Base-by-base conservation (phyloP, 1,140 invertebrate genomes). In the Drosophila dunni region DNA sequence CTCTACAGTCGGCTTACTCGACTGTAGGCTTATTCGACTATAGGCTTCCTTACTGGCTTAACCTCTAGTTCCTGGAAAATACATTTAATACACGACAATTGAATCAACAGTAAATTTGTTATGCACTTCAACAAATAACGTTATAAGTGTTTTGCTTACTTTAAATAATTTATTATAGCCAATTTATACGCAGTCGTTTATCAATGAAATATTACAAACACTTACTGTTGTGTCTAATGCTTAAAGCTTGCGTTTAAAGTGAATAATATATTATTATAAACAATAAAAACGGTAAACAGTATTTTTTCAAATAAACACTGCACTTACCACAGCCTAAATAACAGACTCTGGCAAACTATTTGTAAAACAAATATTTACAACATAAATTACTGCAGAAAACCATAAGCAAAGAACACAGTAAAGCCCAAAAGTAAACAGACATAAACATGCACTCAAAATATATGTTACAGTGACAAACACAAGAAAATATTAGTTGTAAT, bases 291-390 rank as follows among this genome's bases (percentile, higher is more conserved):
- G 15, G 4, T 11, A 51, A 53, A 53, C 50, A 11, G 8, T 56
- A 24, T 17, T 17, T 7, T 48, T 51, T 34, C 9, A 56, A 70
- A 45, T 51, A 69, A 61, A 44, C 3, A 45, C 20, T 24, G 62
- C 42, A 38, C 63, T 60, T 58, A 7, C 20, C 29, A 54, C 38
- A 24, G 11, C 33, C 15, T 29, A 15, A 11, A 17, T 36, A 42
- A 58, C 33, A 54, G 33, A 66, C 44, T 72, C 24, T 65, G 7
- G 38, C 42, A 44, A n/a, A 33, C 46, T 65, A 73, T 66, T 72
- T 72, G 51, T 53, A 60, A 36, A 29, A 45, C 46, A 61, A 73
- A 73, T 66, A 73, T 60, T 72, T 61, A n/a, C 58, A 10, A 54
- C 36, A 66, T 61, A 67, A 72, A 73, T 67, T 73, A 73, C 40